A percentile compares a stretch with the other conserved stretches of the same genome.
These are phyloP conservation scores for Corythornis cristatus DNA, from an alignment of 2,113 vertebrate species.

Conservation along the genomic window DNA sequence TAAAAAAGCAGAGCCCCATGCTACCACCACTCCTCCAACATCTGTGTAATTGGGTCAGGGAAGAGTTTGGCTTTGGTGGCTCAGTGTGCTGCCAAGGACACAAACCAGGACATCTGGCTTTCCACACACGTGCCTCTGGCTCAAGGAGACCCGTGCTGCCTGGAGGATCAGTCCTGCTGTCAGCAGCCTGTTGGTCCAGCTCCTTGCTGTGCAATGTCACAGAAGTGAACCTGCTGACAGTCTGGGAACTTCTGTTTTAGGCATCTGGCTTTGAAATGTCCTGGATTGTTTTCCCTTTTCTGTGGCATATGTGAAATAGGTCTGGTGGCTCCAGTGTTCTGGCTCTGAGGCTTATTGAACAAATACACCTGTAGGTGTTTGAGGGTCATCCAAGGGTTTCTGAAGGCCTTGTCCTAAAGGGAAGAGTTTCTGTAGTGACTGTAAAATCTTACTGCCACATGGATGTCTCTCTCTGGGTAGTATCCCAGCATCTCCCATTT, in stretches of 20 bases:
- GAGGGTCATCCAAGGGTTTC: neutral
- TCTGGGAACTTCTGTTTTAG: neutral
- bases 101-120: slow-evolving; percentile 31
- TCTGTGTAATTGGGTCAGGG: slow-evolving; percentile 30
- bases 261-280: neutral
- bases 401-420: neutral
- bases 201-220: neutral
- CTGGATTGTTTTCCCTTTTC: neutral
- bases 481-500: neutral
- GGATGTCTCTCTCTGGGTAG: neutral
- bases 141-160: neutral
- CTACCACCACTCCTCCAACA: rapidly evolving
- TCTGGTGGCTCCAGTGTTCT: neutral
- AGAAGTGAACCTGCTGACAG: neutral
- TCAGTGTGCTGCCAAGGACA: neutral
- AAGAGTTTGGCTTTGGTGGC: neutral
- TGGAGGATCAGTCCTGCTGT: neutral
- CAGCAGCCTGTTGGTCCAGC: neutral
- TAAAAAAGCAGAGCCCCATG: neutral
- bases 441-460: neutral
- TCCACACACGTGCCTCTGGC: rapidly evolving
- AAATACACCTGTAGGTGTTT: neutral
- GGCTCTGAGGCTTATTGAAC: neutral
- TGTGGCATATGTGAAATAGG: neutral
- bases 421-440: neutral